These are phyloP conservation scores for Melanotus villosus DNA, from an alignment of 2,888 invertebrate genomes.

Conservation along the genomic window DNA sequence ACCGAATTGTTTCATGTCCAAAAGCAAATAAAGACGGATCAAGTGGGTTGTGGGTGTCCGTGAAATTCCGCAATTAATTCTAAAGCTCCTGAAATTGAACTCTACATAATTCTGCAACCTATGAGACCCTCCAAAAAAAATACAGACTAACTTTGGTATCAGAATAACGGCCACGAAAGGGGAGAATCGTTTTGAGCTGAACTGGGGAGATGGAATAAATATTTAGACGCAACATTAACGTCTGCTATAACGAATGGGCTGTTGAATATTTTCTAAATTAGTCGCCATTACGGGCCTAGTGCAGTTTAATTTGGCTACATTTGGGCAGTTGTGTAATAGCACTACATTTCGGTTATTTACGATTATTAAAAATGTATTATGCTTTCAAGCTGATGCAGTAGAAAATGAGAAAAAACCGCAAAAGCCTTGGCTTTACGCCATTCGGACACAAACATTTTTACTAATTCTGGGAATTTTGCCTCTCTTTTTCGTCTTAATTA, in stretches of 20 bases:
- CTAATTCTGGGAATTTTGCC: too few species aligned
- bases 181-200: constrained; percentile 26
- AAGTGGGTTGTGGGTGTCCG: constrained; percentile 40
- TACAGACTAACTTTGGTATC: background rate
- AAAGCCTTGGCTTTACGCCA: too few species aligned
- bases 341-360: constrained; percentile 31
- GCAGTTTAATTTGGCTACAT: constrained; percentile 35
- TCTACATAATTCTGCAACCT: constrained; percentile 32
- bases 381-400: background rate
- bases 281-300: constrained; percentile 35
- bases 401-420: too few species aligned
- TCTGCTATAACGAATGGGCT: constrained; percentile 37
- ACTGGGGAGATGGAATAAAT: constrained; percentile 31
- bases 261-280: constrained; percentile 44
- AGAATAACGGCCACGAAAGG: constrained; percentile 15
- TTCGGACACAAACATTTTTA: too few species aligned
- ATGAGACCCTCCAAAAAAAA: constrained; percentile 1
- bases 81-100: constrained; percentile 41
- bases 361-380: constrained; percentile 37
- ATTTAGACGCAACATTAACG: constrained; percentile 42
- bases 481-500: too few species aligned
- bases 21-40: constrained; percentile 48
- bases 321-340: constrained; percentile 23
- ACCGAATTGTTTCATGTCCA: constrained; percentile 46
- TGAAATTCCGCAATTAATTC: constrained; percentile 45